Percentiles rank a stretch among this genome's conserved stretches.
Evolutionary conservation across 2,888 invertebrate genomes (phyloP).

Genomic region (Steinernema hermaphroditum): DNA sequence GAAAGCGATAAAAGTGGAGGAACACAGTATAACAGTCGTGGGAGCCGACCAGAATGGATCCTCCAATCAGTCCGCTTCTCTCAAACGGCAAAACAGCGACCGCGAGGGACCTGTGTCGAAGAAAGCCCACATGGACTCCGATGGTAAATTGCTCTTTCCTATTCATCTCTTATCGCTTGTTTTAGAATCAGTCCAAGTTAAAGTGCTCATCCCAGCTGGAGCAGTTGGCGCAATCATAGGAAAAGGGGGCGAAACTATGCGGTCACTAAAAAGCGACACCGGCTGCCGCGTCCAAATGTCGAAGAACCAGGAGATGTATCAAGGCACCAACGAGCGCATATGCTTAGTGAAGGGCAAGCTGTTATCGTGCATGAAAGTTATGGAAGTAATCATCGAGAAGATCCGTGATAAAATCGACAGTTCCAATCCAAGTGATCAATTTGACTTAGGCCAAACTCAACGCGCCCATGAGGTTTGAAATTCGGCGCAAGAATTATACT

Average conservation of each 20-base stretch:
- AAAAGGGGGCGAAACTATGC: slow-evolving; percentile 97
- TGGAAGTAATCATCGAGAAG: slow-evolving; percentile 92
- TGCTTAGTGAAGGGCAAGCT: slow-evolving; percentile 88
- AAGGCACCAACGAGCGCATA: slow-evolving; percentile 85
- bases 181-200: slow-evolving; percentile 55
- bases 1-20: background rate
- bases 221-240: slow-evolving; percentile 99
- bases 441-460: slow-evolving; percentile 61
- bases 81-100: slow-evolving; percentile 57
- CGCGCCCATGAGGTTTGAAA: slow-evolving; percentile 48
- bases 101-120: slow-evolving; percentile 60
- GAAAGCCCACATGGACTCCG: slow-evolving; percentile 55
- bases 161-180: too few species aligned
- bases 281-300: slow-evolving; percentile 98
- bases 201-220: slow-evolving; percentile 72
- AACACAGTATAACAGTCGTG: slow-evolving; percentile 5
- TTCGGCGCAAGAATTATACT: too few species aligned
- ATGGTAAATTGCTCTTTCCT: slow-evolving; percentile 40
- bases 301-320: slow-evolving; percentile 96
- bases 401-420: slow-evolving; percentile 91
- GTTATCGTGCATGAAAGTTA: slow-evolving; percentile 85
- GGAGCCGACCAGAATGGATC: background rate
- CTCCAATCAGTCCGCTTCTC: background rate
- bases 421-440: slow-evolving; percentile 72
- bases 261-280: slow-evolving; percentile 93